Percentiles rank a stretch among this genome's conserved stretches.
Conservation (phyloP, 2,888 invertebrate genomes). For the Dorcus parallelipipedus region DNA sequence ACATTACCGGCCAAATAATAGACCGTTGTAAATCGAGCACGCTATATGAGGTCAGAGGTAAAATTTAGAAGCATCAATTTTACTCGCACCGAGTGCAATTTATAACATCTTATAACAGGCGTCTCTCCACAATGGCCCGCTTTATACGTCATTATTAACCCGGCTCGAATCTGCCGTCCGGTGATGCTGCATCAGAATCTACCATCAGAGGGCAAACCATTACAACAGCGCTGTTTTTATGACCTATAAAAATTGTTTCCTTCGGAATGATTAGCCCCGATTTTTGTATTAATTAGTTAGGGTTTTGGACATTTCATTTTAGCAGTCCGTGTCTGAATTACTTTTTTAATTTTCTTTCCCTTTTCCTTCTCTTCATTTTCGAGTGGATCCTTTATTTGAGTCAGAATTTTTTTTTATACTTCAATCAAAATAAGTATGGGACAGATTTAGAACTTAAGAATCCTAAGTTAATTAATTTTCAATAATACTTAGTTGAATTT, state of each 20-base stretch:
- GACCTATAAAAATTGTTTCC: slow-evolving; percentile 28
- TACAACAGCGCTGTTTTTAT: slow-evolving; percentile 20
- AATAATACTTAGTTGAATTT: too few species aligned
- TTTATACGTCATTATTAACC: slow-evolving; percentile 40
- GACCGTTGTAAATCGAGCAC: slow-evolving; percentile 28
- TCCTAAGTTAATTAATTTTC: too few species aligned
- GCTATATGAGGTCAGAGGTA: slow-evolving; percentile 33
- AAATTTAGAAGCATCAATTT: slow-evolving; percentile 40
- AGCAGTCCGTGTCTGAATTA: too few species aligned
- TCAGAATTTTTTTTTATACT: too few species aligned
- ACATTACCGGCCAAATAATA: slow-evolving; percentile 25
- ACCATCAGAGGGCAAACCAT: slow-evolving; percentile 6
- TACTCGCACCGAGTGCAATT: slow-evolving; percentile 37
- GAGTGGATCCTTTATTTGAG: too few species aligned
- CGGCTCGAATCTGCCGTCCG: slow-evolving; percentile 21
- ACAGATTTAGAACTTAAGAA: too few species aligned
- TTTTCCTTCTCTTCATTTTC: too few species aligned
- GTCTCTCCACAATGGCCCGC: slow-evolving; percentile 34
- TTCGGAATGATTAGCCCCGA: slow-evolving; percentile 27
- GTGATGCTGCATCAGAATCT: slow-evolving; percentile 17
- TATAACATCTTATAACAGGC: slow-evolving; percentile 38
- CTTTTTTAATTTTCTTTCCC: too few species aligned
- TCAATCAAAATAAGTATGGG: too few species aligned
- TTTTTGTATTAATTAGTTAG: slow-evolving; percentile 28
- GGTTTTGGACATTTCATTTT: background rate